These are phyloP conservation scores for Planiliza haematocheilus DNA, from an alignment of 2,113 vertebrate genomes.

Conservation along the genomic window DNA sequence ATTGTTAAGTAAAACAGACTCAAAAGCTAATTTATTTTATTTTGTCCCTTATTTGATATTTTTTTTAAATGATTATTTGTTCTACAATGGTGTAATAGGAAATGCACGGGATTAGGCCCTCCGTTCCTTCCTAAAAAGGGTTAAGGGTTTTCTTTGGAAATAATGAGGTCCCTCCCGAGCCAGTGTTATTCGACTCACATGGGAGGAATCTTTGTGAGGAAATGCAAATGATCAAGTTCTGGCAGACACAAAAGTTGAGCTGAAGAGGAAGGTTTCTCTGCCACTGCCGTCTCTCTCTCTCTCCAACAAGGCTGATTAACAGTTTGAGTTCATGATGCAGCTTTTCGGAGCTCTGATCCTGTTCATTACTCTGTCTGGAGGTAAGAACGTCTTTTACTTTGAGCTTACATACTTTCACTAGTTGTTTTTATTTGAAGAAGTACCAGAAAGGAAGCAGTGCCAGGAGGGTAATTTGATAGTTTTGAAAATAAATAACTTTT, in stretches of 20 bases:
- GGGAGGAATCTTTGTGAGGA: constrained; percentile 17
- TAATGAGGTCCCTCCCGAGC: constrained; percentile 22
- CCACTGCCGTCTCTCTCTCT: background rate
- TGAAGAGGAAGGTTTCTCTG: background rate
- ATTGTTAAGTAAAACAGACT: too few relatives aligned
- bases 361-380: constrained; percentile 49
- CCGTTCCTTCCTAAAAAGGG: too few relatives aligned
- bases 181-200: constrained; percentile 34
- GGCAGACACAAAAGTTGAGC: background rate
- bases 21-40: too few relatives aligned
- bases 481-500: too few relatives aligned
- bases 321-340: constrained; percentile 38
- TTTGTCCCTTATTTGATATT: too few relatives aligned
- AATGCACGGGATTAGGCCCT: too few relatives aligned
- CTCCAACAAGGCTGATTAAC: background rate
- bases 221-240: constrained; percentile 44
- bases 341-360: constrained; percentile 48
- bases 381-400: constrained; percentile 43
- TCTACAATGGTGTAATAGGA: too few relatives aligned
- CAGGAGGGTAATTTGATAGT: too few relatives aligned
- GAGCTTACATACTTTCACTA: background rate
- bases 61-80: too few relatives aligned
- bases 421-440: background rate
- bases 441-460: too few relatives aligned
- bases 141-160: background rate